Conservation (phyloP, 1,140 invertebrate genomes). For the Lanistes nyassanus region DNA sequence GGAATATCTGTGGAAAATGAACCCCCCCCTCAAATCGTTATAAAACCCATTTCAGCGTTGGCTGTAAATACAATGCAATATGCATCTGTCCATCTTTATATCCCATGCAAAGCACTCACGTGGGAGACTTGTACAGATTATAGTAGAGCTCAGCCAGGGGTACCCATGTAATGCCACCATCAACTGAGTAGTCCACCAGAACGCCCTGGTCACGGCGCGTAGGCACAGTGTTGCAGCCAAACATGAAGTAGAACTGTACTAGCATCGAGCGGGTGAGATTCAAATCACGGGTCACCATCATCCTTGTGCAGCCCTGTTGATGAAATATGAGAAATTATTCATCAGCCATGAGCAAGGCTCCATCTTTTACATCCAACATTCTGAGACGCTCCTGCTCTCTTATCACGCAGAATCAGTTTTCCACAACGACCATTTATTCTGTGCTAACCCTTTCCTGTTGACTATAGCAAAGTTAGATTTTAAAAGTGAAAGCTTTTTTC, state of each 20-base stretch:
- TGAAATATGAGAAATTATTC: no score
- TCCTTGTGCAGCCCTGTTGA: conserved; percentile 63
- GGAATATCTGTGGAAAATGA: not conserved
- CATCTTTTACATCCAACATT: no score
- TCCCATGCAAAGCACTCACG: conserved; percentile 38
- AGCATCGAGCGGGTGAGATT: conserved; percentile 64
- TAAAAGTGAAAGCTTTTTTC: no score
- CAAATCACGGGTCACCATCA: conserved; percentile 63
- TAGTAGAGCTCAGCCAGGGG: conserved; percentile 60
- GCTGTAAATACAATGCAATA: not conserved
- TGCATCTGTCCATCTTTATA: not conserved
- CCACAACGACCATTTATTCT: no score
- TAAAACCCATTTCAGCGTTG: not conserved
- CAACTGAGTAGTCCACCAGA: conserved; percentile 61
- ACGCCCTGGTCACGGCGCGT: conserved; percentile 57
- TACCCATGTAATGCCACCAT: conserved; percentile 63
- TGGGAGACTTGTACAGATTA: conserved; percentile 55
- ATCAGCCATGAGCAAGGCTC: no score
- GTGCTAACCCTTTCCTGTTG: no score
- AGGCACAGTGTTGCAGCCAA: conserved; percentile 61
- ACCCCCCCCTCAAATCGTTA: not conserved
- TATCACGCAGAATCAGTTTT: no score
- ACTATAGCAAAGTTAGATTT: no score
- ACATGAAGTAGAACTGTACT: conserved; percentile 68
- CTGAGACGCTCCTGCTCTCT: no score